Base-by-base conservation (phyloP, 2,113 vertebrate genomes). In the Marcusenius ussheri region DNA sequence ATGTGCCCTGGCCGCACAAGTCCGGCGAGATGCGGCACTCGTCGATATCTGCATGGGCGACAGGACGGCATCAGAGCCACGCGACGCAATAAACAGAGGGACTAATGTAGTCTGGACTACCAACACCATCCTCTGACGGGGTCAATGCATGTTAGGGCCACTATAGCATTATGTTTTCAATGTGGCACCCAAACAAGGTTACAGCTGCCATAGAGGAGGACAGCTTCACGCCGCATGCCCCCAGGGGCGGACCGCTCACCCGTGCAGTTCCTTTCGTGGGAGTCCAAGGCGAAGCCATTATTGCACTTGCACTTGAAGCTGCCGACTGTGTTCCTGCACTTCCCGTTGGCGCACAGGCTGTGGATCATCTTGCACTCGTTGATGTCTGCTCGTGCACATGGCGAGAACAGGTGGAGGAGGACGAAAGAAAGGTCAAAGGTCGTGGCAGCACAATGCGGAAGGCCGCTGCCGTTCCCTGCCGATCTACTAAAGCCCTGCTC, bases 291-390 rank as follows among this genome's bases (percentile, higher is more conserved):
- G 62, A 98, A 99, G 77, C 98, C 98, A 9, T 94, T 97, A 93
- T 99, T 97, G 74, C 98, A 99, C 77, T 96, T 96, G 93, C 98
- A 99, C 56, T 97, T 98, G 91, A 99, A 99, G 93, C 98, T 99
- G 80, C 98, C 98, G 6, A 99, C 97, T 91, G 98, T 99, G 95
- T 99, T 99, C 91, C 98, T 95, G 93, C 98, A 99, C 93, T 97
- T 97, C 90, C 98, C 98, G 0, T 99, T 97, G 7, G 96, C 97
- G 91, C 98, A 99, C 77, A 99, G 95, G 83, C 94, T 97, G 92
- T 97, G 98, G 21, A 99, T 97, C 97, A 99, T 98, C 95, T 98
- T 98, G 95, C 98, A 99, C 92, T 99, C 98, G 0, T 99, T 99
- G 94, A 99, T 98, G 92, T 99, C 98, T 99, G 91, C 47, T 27